Percentiles rank a stretch among this genome's conserved stretches.
These are phyloP conservation scores for Gadus chalcogrammus DNA, from an alignment of 2,113 vertebrate species.

Conservation along the genomic window DNA sequence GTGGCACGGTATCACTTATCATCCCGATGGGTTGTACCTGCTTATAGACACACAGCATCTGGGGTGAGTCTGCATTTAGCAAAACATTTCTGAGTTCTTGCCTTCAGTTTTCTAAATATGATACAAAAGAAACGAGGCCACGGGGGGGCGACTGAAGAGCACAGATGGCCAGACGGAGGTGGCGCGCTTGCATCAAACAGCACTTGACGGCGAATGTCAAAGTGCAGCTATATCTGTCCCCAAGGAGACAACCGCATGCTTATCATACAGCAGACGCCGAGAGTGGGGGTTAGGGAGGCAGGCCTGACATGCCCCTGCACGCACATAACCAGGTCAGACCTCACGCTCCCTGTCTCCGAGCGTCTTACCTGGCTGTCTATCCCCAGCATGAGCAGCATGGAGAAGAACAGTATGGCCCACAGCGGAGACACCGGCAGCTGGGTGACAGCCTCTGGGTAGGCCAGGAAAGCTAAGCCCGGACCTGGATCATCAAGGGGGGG, in stretches of 20 bases:
- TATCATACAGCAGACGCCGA: slow-evolving; percentile 39
- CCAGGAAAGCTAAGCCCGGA: slow-evolving; percentile 94
- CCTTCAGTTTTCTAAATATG: neutral
- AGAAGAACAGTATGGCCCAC: slow-evolving; percentile 98
- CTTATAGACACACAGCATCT: neutral
- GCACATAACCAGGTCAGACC: slow-evolving; percentile 68
- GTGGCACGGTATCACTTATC: neutral
- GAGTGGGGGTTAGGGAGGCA: slow-evolving; percentile 15
- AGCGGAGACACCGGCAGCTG: slow-evolving; percentile 93
- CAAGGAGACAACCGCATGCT: slow-evolving; percentile 54
- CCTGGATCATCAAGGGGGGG: slow-evolving; percentile 64
- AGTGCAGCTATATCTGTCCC: slow-evolving; percentile 52
- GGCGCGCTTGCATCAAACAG: slow-evolving; percentile 54
- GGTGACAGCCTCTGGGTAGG: slow-evolving; percentile 95
- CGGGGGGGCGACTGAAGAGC: neutral
- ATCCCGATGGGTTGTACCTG: no score
- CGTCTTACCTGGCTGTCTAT: slow-evolving; percentile 95
- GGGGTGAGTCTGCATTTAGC: slow-evolving; percentile 14
- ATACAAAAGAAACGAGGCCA: neutral
- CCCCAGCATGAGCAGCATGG: slow-evolving; percentile 97
- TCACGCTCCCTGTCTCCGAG: slow-evolving; percentile 49
- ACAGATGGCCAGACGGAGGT: slow-evolving; percentile 47
- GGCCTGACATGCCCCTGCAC: slow-evolving; percentile 51
- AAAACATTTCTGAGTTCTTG: neutral
- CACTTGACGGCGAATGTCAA: slow-evolving; percentile 58